These are phyloP conservation scores for Chloromyia formosa DNA, from an alignment of 2,888 invertebrate species.

Conservation along the genomic window DNA sequence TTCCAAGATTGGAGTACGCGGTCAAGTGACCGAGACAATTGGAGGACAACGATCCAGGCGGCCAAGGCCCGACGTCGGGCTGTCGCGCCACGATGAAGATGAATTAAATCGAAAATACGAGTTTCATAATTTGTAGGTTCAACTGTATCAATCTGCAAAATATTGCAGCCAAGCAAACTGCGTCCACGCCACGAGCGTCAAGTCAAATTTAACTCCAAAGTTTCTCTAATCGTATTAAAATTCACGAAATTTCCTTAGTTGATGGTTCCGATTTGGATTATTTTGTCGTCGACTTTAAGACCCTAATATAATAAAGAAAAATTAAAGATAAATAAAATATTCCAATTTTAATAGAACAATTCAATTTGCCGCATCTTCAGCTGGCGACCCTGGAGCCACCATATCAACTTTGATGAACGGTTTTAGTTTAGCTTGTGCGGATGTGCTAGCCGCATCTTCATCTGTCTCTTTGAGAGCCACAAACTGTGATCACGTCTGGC, in stretches of 20 bases:
- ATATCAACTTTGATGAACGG: conserved; percentile 54
- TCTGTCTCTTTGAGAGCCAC: neutral
- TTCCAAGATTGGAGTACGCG: too few species aligned
- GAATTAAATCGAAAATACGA: too few species aligned
- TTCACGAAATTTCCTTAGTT: conserved; percentile 75
- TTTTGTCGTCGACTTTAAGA: conserved; percentile 73
- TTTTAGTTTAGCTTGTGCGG: conserved; percentile 28
- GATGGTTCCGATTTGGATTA: conserved; percentile 81
- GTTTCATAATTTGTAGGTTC: neutral
- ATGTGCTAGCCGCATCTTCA: conserved; percentile 29
- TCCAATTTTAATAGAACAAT: conserved; percentile 24
- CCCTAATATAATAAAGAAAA: conserved; percentile 75
- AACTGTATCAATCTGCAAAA: conserved; percentile 60
- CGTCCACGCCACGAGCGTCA: conserved; percentile 82
- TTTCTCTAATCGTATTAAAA: conserved; percentile 72
- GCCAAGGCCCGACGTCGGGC: too few species aligned
- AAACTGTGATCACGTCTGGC: conserved; percentile 50
- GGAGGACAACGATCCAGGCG: too few species aligned
- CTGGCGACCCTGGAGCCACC: conserved; percentile 81
- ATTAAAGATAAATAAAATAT: conserved; percentile 4
- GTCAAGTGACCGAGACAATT: too few species aligned
- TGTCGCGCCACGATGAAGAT: too few species aligned
- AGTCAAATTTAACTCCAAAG: conserved; percentile 72
- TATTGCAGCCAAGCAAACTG: conserved; percentile 79
- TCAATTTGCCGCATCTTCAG: conserved; percentile 77